phyloP scores from a whole-genome alignment of 2,797 vertebrate species.

The Poeciliopsis presidionis region DNA sequence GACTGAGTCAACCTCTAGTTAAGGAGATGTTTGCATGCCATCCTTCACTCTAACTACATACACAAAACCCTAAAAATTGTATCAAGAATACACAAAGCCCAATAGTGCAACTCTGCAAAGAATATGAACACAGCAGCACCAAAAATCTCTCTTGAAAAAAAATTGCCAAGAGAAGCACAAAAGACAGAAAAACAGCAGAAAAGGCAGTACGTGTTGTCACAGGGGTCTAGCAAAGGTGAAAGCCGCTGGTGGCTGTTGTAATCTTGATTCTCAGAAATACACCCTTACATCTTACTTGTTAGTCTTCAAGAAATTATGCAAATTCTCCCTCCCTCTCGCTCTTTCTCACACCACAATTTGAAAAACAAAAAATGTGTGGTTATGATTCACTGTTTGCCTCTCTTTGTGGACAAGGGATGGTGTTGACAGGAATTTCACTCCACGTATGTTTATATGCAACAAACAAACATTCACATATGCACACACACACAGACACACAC shows the following conservation, averaged over 20 bases:
- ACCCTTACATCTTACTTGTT: slow-evolving; percentile 47
- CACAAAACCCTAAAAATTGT: slow-evolving; percentile 63
- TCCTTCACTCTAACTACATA: slow-evolving; percentile 38
- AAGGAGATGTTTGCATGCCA: slow-evolving; percentile 62
- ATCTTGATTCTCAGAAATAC: slow-evolving; percentile 59
- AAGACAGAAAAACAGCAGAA: background rate
- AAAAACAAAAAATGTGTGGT: slow-evolving; percentile 20
- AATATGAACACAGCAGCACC: background rate
- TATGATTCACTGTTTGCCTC: slow-evolving; percentile 33
- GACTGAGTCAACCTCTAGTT: slow-evolving; percentile 73
- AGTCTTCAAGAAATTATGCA: slow-evolving; percentile 43
- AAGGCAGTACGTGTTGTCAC: background rate
- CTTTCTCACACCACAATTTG: slow-evolving; percentile 18
- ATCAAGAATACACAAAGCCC: slow-evolving; percentile 52
- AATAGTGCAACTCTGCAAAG: slow-evolving; percentile 19
- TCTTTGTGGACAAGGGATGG: slow-evolving; percentile 18
- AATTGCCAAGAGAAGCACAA: background rate
- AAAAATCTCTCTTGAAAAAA: background rate
- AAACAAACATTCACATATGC: slow-evolving; percentile 31
- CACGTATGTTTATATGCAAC: slow-evolving; percentile 68
- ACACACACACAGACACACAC: slow-evolving; percentile 21
- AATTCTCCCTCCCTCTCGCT: background rate
- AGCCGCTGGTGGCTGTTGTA: slow-evolving; percentile 48
- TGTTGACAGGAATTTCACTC: slow-evolving; percentile 57
- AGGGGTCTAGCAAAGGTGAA: slow-evolving; percentile 27